phyloP scores from a whole-genome alignment of 2,113 vertebrate genomes.

The Platysternon megacephalum region DNA sequence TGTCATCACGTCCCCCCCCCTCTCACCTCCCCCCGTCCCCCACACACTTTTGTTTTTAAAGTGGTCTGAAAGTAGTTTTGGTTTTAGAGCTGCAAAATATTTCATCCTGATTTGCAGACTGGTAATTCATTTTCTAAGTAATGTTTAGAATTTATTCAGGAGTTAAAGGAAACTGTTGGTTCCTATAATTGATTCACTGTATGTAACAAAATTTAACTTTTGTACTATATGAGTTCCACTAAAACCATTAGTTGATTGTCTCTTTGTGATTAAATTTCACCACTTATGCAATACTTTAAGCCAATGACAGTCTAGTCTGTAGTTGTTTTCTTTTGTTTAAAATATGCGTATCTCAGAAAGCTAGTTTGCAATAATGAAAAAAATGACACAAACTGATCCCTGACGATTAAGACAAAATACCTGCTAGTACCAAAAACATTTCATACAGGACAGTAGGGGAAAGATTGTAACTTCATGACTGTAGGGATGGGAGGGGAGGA shows the following conservation, averaged over 20 bases:
- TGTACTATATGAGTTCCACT: constrained; percentile 77
- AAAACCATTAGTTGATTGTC: constrained; percentile 80
- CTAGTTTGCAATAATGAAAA: not conserved
- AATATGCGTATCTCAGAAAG: constrained; percentile 46
- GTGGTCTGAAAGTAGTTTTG: constrained; percentile 73
- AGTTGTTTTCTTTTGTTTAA: constrained; percentile 79
- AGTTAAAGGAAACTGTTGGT: constrained; percentile 72
- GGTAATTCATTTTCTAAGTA: constrained; percentile 80
- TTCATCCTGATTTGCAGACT: constrained; percentile 75
- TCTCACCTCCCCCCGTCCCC: no score
- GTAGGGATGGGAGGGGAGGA: no score
- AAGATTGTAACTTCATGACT: not conserved
- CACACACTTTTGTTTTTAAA: not conserved
- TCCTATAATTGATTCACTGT: constrained; percentile 73
- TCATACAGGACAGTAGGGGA: not conserved
- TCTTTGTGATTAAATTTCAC: constrained; percentile 81
- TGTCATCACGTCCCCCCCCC: not conserved
- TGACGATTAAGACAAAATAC: not conserved
- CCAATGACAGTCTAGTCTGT: constrained; percentile 58
- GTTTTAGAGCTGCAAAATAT: constrained; percentile 76
- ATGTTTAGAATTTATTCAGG: constrained; percentile 81
- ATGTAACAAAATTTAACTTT: constrained; percentile 79
- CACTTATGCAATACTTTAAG: constrained; percentile 75
- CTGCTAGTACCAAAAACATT: not conserved
- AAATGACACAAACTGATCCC: not conserved